A percentile compares a stretch with the other conserved stretches of the same genome.
Conservation (phyloP, 2,888 invertebrate genomes). For the Macrophya alboannulata region DNA sequence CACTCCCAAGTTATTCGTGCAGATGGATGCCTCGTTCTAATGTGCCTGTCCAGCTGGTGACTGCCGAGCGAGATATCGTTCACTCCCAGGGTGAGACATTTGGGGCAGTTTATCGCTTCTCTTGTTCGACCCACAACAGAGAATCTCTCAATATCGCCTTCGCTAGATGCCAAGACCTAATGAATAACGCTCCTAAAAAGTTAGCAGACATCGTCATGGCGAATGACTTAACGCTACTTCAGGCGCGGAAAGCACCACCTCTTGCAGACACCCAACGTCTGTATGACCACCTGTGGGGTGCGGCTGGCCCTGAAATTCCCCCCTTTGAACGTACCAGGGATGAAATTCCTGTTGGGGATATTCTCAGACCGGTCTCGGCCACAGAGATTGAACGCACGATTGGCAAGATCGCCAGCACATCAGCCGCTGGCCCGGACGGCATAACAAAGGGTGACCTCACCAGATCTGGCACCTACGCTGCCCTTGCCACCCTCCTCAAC, state of each 20-base stretch:
- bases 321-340: not conserved
- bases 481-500: conserved; percentile 51
- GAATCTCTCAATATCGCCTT: conserved; percentile 57
- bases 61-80: not conserved
- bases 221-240: conserved; percentile 54
- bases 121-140: not conserved
- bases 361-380: conserved; percentile 53
- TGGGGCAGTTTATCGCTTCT: not conserved
- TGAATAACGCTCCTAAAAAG: conserved; percentile 67
- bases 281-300: conserved; percentile 69
- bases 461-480: not conserved
- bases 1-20: not conserved
- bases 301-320: conserved; percentile 47
- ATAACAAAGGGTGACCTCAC: conserved; percentile 61
- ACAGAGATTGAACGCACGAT: conserved; percentile 62
- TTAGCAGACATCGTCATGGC: conserved; percentile 64
- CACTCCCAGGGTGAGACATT: not conserved
- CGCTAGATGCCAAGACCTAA: conserved; percentile 71
- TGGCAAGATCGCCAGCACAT: conserved; percentile 59
- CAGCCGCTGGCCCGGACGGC: conserved; percentile 67
- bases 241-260: not conserved
- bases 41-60: not conserved
- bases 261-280: conserved; percentile 59
- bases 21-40: not conserved
- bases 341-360: conserved; percentile 17